Base-by-base conservation (phyloP, 2,888 invertebrate genomes). In the Poecilobothrus nobilitatus region DNA sequence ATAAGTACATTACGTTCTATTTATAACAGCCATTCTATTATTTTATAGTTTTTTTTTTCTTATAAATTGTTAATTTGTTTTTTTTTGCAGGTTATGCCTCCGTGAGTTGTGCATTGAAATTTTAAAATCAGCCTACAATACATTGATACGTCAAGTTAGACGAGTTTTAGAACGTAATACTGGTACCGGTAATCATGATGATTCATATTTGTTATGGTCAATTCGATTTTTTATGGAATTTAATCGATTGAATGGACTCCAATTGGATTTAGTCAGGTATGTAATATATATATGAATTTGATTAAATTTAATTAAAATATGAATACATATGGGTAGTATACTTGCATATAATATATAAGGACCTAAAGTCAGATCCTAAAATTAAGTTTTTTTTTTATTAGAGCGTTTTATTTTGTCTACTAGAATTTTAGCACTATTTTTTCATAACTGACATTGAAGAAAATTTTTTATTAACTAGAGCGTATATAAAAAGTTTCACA, bases 171-270 rank as follows among this genome's bases (percentile, higher is more conserved):
- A 88, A 37, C 83, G 88, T 70, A 86, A 86, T 6, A 85, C 88
- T 73, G 85, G 86, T 8, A 86, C 89, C 74, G 88, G 89, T 0
- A 91, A 91, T 78, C 89, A 94, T 79, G 97, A 97, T 82, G 94
- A 96, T 79, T 92, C 93, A 0, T 96, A 95, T 81, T 95, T 96
- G 81, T 84, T 97, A 72, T 97, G 96, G 95, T 90, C 94, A 9
- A 85, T 97, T 74, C 89, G 91, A 77, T 97, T 97, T 84, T 97
- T 97, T 82, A 96, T 97, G 95, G 94, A 95, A 82, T 97, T 97
- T 82, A 97, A 96, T 84, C 88, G 97, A 73, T 86, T 89, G 76
- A 90, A 92, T 80, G 89, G 91, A 76, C 92, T 94, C 78, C 88
- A 92, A 83, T 89, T 96, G 73, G 92, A 94, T 80, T 85, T 93